Percentiles rank a stretch among this genome's conserved stretches.
phyloP scores from a whole-genome alignment of 2,113 vertebrate genomes.

The Tinamus guttatus region DNA sequence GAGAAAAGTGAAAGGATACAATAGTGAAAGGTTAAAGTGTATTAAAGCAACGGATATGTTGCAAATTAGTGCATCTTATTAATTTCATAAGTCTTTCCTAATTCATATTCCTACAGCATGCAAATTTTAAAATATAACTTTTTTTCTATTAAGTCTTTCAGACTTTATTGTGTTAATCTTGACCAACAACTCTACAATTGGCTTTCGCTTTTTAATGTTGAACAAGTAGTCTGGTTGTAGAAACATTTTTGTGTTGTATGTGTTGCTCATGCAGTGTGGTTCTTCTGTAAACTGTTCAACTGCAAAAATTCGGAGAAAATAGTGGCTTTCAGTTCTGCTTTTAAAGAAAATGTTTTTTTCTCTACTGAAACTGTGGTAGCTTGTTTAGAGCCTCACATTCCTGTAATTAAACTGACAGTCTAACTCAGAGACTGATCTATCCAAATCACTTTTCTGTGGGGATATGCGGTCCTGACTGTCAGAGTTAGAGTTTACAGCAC shows the following conservation, averaged over 20 bases:
- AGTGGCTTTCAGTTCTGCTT: background rate
- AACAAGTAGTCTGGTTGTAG: background rate
- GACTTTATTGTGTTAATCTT: accelerated
- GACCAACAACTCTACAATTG: background rate
- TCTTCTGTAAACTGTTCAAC: background rate
- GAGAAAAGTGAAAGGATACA: background rate
- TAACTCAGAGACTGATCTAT: background rate
- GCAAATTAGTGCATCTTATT: background rate
- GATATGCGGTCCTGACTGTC: accelerated
- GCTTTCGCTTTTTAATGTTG: background rate
- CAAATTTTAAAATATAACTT: background rate
- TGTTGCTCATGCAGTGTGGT: background rate
- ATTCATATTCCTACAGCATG: background rate
- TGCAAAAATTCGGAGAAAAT: background rate
- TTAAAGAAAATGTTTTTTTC: background rate
- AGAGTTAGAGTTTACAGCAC: background rate
- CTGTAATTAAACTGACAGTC: background rate
- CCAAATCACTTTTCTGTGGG: background rate
- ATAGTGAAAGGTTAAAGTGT: background rate
- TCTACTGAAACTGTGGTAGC: background rate
- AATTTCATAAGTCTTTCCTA: background rate
- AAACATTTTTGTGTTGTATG: background rate
- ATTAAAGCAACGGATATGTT: background rate
- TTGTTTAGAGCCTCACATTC: background rate
- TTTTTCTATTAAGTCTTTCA: background rate